Evolutionary conservation across 2,888 invertebrate genomes (phyloP), one percentile per base, ranked within the genome.

Genomic region (Synanthedon andrenaeformis): DNA sequence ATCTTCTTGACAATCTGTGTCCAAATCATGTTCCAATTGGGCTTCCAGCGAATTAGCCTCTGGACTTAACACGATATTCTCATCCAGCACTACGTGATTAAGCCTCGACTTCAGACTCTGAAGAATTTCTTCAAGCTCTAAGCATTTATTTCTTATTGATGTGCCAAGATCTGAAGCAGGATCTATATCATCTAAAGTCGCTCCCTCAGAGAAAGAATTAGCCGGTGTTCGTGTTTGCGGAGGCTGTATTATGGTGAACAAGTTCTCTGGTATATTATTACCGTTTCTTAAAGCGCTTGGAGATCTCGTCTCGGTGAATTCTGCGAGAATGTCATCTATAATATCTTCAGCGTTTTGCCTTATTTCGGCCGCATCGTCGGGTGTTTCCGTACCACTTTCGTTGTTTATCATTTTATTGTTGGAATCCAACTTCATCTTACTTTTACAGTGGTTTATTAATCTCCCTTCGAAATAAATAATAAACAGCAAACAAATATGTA

Each of bases 1-100:
- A 52, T 89, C 88, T 60, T 89, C 88, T 62, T 87, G 88, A 56
- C 88, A 88, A 57, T 88, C 88, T 4, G 88, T 89, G 57, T 88
- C 88, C 61, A 89, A 65, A 60, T 89, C 88, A 56, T 88, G 86
- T 62, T 88, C 88, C 4, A 89, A 69, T 62, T 88, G 81, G 10
- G 87, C 82, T 61, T 88, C 88, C 66, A 84, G 67, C 0, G 86
- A 86, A 64, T 86, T 86, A 2, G 79, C 86, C 50, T 88, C 88
- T 1, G 88, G 88, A 56, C 88, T 88, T 10, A 88, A 70, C 3
- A 88, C 76, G 51, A 88, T 88, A 55, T 88, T 88, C 61, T 87
- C 88, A 52, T 88, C 88, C 55, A 88, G 64, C 49, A 88, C 86
- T 48, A 89, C 88, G 56, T 88, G 88, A 55, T 89, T 88, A 3